Evolutionary conservation across 2,797 vertebrate genomes (phyloP).

Genomic region (Champsocephalus gunnari): DNA sequence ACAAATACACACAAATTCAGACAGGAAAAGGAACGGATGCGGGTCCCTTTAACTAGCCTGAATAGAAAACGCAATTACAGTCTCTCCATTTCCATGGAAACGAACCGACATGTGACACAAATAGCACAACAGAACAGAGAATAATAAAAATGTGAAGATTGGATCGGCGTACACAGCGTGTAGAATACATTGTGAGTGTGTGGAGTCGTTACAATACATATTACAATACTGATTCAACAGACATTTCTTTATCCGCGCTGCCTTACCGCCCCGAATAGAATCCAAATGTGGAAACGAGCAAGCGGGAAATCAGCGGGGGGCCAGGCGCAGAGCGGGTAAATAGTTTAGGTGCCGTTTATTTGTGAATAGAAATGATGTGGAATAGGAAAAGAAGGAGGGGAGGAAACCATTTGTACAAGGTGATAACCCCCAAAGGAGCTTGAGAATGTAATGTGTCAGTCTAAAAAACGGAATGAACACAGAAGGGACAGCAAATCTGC

Average conservation of each 20-base stretch:
- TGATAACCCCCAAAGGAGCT: neutral
- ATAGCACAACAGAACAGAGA: neutral
- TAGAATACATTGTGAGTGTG: neutral
- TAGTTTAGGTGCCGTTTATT: constrained; percentile 8
- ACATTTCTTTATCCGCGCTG: neutral
- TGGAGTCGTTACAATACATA: constrained; percentile 9
- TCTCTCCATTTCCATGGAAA: constrained; percentile 34
- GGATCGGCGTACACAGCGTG: neutral
- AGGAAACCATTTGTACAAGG: constrained; percentile 9
- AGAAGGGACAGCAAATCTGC: neutral
- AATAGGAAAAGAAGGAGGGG: neutral
- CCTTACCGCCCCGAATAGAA: constrained; percentile 7
- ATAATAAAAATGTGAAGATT: constrained; percentile 20
- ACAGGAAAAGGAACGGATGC: neutral
- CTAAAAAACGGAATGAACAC: neutral
- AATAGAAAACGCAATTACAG: constrained; percentile 6
- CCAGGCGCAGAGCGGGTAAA: neutral
- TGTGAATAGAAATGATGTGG: constrained; percentile 12
- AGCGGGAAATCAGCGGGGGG: neutral
- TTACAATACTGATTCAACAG: constrained; percentile 11
- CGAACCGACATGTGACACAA: constrained; percentile 3
- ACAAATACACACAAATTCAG: neutral
- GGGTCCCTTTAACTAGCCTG: neutral
- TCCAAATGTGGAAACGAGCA: neutral
- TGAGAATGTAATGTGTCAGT: constrained; percentile 2